Percentiles rank a stretch among this genome's conserved stretches.
Conservation (phyloP, 2,888 invertebrate species). For the Nemotelus pantherinus region DNA sequence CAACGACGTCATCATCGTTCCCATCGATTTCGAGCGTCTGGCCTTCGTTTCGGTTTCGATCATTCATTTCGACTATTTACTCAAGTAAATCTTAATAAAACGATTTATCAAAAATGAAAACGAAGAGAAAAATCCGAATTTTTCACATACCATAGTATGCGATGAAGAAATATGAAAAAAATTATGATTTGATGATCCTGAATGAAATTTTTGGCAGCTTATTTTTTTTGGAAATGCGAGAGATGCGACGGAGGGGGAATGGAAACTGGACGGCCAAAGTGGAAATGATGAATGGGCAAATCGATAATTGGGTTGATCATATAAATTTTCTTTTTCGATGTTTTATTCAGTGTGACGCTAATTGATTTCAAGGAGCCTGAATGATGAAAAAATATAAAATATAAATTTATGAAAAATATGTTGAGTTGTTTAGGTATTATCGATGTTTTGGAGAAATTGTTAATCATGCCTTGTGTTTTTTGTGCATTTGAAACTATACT, state of each 20-base stretch:
- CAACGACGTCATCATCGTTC: neutral
- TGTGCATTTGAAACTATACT: too few relatives aligned
- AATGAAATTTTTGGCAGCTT: neutral
- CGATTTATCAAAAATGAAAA: neutral
- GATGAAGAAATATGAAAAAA: conserved; percentile 5
- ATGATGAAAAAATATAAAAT: too few relatives aligned
- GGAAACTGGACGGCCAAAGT: neutral
- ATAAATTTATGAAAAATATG: too few relatives aligned
- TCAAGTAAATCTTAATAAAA: conserved; percentile 9
- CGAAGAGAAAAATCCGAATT: conserved; percentile 8
- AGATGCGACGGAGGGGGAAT: neutral
- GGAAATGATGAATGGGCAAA: neutral
- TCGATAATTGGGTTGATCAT: conserved; percentile 33
- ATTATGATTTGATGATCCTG: neutral
- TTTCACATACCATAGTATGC: conserved; percentile 30
- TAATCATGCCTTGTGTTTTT: too few relatives aligned
- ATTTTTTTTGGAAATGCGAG: too few relatives aligned
- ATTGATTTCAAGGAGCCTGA: too few relatives aligned
- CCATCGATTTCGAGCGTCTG: neutral
- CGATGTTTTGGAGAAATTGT: too few relatives aligned
- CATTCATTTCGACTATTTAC: conserved; percentile 20
- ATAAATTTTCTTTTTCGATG: neutral
- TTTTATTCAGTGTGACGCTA: too few relatives aligned
- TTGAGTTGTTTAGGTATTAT: too few relatives aligned
- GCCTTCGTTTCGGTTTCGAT: conserved; percentile 24